Conservation (phyloP, 92 coral and sea anemone species). For the Zoanthus solanderi region DNA sequence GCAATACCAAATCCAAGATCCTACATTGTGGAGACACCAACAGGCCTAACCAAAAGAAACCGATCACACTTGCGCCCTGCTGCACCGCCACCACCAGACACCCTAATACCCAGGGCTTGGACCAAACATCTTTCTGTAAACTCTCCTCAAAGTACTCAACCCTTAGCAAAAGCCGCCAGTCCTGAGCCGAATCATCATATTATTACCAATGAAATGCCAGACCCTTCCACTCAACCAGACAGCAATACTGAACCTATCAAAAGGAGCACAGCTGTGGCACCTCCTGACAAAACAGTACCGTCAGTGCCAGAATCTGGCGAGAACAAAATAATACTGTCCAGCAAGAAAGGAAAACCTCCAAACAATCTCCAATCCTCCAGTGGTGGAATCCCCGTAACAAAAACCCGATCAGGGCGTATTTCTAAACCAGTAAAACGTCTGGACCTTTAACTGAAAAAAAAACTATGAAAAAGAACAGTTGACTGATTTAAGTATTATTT, state of each 20-base stretch:
- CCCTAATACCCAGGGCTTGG: slow-evolving; percentile 4
- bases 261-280: slow-evolving; percentile 1
- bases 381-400: not conserved
- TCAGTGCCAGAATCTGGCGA: not conserved
- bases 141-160: slow-evolving; percentile 10
- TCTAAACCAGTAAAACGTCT: slow-evolving; percentile 6
- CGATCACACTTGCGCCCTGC: slow-evolving; percentile 30
- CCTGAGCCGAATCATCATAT: not conserved
- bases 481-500: too few species aligned
- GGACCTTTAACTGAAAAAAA: slow-evolving; percentile 8
- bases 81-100: slow-evolving; percentile 40
- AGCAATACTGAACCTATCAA: not conserved
- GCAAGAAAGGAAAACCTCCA: not conserved
- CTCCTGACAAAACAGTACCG: not conserved
- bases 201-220: not conserved
- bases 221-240: slow-evolving; percentile 4
- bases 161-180: not conserved
- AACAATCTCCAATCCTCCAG: not conserved
- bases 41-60: not conserved
- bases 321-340: not conserved
- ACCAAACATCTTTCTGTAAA: slow-evolving; percentile 1
- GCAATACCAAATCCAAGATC: slow-evolving; percentile 18
- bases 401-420: slow-evolving; percentile 1
- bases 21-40: not conserved
- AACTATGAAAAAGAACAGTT: not conserved